phyloP scores from a whole-genome alignment of 2,888 invertebrate genomes.

The Zhuqinia jingwanae region DNA sequence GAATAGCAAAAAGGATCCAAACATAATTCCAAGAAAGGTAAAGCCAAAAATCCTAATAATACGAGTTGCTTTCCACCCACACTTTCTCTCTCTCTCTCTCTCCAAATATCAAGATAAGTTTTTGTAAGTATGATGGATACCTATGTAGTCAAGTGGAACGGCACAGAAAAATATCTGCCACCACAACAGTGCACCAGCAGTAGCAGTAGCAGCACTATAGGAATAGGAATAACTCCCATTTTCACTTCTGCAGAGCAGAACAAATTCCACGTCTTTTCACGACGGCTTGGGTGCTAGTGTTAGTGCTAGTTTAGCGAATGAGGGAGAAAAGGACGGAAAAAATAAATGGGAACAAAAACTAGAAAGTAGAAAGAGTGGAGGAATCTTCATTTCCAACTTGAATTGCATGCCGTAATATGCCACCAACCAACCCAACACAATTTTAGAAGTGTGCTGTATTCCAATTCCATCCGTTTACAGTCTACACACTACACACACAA shows the following conservation, averaged over 20 bases:
- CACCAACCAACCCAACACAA: background rate
- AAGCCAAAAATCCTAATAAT: background rate
- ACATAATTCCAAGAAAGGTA: background rate
- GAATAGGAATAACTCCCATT: too few species aligned
- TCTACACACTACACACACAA: background rate
- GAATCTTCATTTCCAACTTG: too few species aligned
- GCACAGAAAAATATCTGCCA: too few species aligned
- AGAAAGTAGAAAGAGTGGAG: background rate
- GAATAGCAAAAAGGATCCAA: background rate
- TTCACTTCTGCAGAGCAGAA: too few species aligned
- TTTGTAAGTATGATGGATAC: too few species aligned
- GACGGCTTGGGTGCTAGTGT: too few species aligned
- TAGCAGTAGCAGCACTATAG: too few species aligned
- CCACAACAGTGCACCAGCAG: too few species aligned
- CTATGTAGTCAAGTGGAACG: too few species aligned
- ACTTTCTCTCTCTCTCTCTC: background rate
- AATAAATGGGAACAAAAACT: background rate
- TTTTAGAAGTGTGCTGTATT: background rate
- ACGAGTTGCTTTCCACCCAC: background rate
- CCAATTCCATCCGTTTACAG: background rate
- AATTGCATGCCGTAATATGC: background rate
- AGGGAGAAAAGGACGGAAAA: background rate
- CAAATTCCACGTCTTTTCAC: too few species aligned
- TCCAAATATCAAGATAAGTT: too few species aligned
- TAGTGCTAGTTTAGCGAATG: background rate